These are phyloP conservation scores for Drosophila melanica DNA, from an alignment of 1,140 invertebrate species.

Conservation along the genomic window DNA sequence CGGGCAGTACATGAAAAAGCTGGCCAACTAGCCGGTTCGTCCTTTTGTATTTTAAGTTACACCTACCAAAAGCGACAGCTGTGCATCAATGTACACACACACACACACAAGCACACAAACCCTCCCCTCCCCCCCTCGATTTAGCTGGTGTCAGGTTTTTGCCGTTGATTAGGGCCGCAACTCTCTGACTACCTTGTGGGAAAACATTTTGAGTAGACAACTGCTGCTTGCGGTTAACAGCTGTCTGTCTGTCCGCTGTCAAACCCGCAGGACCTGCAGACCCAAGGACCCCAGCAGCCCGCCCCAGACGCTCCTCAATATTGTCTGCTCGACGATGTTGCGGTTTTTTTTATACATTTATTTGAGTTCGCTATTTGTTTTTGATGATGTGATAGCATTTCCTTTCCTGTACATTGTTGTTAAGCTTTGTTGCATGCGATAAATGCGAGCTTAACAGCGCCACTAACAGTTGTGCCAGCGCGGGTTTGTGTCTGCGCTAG, in stretches of 20 bases:
- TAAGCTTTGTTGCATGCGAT: conserved; percentile 55
- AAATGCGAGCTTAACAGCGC: not conserved
- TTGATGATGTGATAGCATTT: conserved; percentile 39
- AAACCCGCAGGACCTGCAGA: conserved; percentile 9
- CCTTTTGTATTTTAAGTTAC: conserved; percentile 70
- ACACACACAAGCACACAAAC: not conserved
- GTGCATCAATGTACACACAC: conserved; percentile 32
- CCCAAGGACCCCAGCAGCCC: conserved; percentile 4
- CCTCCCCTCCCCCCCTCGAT: conserved; percentile 5
- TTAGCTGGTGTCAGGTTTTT: conserved; percentile 35
- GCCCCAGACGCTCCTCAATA: conserved; percentile 19
- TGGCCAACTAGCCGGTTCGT: conserved; percentile 29
- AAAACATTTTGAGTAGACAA: conserved; percentile 1
- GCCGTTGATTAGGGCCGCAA: conserved; percentile 17
- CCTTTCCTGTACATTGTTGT: not conserved
- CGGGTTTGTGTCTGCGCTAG: conserved; percentile 53
- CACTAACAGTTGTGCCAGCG: not conserved
- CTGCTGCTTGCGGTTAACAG: conserved; percentile 20
- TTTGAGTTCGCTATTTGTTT: conserved; percentile 60
- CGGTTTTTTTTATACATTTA: conserved; percentile 42
- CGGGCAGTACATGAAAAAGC: conserved; percentile 8
- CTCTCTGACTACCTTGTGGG: not conserved
- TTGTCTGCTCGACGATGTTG: conserved; percentile 27
- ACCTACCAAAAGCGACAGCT: conserved; percentile 64
- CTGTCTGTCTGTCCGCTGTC: conserved; percentile 37